Conservation (phyloP, 2,113 vertebrate genomes). For the Coracopsis vasa region DNA sequence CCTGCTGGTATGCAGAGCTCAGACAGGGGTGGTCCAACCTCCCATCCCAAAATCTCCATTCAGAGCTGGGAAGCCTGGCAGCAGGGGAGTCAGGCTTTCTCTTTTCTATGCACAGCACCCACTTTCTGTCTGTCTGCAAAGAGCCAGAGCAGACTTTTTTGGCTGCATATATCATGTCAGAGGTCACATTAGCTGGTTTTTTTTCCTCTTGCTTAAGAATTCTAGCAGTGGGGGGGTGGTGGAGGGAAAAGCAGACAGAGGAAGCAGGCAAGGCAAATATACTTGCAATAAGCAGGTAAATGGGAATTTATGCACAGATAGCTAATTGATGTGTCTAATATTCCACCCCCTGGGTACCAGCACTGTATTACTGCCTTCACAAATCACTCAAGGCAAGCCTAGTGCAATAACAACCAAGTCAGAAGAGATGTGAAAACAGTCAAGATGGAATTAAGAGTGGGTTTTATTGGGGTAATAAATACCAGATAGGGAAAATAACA, state of each 20-base stretch:
- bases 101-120: slow-evolving; percentile 38
- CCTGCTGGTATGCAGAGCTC: rapidly evolving
- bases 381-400: slow-evolving; percentile 29
- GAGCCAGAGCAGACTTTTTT: neutral
- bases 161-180: slow-evolving; percentile 43
- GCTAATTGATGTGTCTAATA: slow-evolving; percentile 65
- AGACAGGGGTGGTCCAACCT: neutral
- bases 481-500: slow-evolving; percentile 31
- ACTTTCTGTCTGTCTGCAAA: slow-evolving; percentile 27
- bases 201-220: slow-evolving; percentile 29
- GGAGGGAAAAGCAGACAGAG: neutral
- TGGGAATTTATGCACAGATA: slow-evolving; percentile 38
- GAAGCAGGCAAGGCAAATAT: neutral
- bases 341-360: slow-evolving; percentile 29
- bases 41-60: neutral
- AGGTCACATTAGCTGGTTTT: slow-evolving; percentile 40
- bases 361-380: slow-evolving; percentile 29
- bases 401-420: neutral
- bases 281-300: slow-evolving; percentile 13
- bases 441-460: neutral
- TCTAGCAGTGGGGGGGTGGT: neutral
- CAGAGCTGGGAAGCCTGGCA: neutral
- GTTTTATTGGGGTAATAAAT: neutral
- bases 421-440: neutral
- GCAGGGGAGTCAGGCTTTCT: neutral